Evolutionary conservation across 2,888 invertebrate genomes (phyloP).

Genomic region (Leptinotarsa rubiginosa): DNA sequence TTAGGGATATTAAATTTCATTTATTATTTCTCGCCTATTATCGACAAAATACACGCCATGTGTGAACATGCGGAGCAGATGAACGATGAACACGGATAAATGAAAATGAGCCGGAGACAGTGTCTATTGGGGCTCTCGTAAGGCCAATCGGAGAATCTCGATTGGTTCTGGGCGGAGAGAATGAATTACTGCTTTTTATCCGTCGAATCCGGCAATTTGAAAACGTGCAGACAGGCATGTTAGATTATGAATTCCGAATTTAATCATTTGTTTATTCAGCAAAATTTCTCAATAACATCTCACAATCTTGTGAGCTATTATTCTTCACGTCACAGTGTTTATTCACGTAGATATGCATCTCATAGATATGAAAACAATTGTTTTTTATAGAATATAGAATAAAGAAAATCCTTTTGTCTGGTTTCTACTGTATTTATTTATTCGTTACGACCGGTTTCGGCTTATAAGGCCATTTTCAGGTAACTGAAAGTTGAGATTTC

Average conservation of each 20-base stretch:
- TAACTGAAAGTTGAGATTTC: no score
- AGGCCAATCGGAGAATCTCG: constrained; percentile 27
- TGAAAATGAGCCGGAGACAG: constrained; percentile 16
- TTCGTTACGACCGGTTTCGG: no score
- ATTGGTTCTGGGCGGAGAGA: constrained; percentile 31
- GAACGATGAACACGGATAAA: constrained; percentile 25
- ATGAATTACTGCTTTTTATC: constrained; percentile 19
- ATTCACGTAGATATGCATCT: no score
- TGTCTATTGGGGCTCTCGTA: constrained; percentile 33
- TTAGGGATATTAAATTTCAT: constrained; percentile 7
- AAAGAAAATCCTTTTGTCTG: no score
- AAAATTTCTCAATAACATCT: no score
- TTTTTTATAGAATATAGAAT: no score
- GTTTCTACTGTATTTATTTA: no score
- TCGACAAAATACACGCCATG: constrained; percentile 14
- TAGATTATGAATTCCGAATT: background rate
- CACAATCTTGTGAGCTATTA: no score
- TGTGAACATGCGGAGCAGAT: constrained; percentile 21
- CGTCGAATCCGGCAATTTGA: constrained; percentile 1
- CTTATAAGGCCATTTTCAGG: no score
- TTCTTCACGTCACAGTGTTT: no score
- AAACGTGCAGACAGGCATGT: constrained; percentile 21
- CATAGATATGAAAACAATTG: no score
- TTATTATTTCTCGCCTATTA: constrained; percentile 7
- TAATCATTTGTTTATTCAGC: background rate